Conservation (phyloP, 2,888 invertebrate species). For the Platycheirus albimanus region DNA sequence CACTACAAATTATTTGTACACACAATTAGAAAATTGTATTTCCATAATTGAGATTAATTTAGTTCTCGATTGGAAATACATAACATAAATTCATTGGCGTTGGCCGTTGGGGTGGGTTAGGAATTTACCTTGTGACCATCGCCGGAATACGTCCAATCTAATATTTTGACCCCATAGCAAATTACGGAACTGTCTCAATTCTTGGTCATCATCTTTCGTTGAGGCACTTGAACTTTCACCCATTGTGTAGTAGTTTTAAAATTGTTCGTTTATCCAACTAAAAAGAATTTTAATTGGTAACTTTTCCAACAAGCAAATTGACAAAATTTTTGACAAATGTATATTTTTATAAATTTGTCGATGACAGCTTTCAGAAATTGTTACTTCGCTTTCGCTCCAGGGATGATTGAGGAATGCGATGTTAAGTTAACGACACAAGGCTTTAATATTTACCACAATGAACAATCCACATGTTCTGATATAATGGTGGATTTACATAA, state of each 20-base stretch:
- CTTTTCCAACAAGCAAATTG: conserved; percentile 53
- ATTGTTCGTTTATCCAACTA: conserved; percentile 53
- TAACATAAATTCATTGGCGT: conserved; percentile 36
- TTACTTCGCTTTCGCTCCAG: not conserved
- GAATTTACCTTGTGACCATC: conserved; percentile 93
- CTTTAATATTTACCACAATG: too few relatives aligned
- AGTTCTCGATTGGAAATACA: conserved; percentile 8
- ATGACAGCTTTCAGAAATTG: conserved; percentile 37
- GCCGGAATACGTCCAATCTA: conserved; percentile 93
- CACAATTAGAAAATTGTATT: not conserved
- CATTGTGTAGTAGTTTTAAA: conserved; percentile 75
- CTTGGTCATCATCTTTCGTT: conserved; percentile 84
- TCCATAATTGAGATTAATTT: not conserved
- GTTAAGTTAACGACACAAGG: not conserved
- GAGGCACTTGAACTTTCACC: conserved; percentile 79
- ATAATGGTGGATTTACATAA: too few relatives aligned
- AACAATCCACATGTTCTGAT: too few relatives aligned
- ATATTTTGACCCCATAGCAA: conserved; percentile 93
- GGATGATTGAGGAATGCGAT: not conserved
- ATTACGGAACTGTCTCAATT: conserved; percentile 89
- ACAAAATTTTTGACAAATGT: conserved; percentile 67
- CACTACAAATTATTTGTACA: not conserved
- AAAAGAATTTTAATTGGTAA: conserved; percentile 61
- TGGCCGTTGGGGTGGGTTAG: conserved; percentile 24
- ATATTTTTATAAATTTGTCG: conserved; percentile 11